Percentiles rank a stretch among this genome's conserved stretches.
Conservation (phyloP, 1,140 invertebrate species). For the Ostrea denselamellosa region DNA sequence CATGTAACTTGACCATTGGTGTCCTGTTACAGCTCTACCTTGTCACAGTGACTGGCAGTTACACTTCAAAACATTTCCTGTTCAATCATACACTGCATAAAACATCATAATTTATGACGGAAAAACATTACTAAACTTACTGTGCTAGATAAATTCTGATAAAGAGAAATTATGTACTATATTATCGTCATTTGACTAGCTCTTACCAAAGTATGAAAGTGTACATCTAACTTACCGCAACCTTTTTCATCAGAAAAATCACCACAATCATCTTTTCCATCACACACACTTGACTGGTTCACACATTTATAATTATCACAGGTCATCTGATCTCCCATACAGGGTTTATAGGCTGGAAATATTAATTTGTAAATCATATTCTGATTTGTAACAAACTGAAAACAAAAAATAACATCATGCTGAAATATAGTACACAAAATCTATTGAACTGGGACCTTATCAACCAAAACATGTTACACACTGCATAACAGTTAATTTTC, state of each 20-base stretch:
- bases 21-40: not conserved
- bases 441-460: too few species aligned
- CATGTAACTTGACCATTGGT: not conserved
- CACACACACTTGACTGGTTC: conserved; percentile 96
- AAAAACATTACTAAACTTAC: not conserved
- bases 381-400: not conserved
- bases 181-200: too few species aligned
- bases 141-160: too few species aligned
- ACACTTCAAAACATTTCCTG: conserved; percentile 2
- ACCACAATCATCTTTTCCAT: conserved; percentile 96
- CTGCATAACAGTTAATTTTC: too few species aligned
- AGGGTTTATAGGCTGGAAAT: conserved; percentile 82
- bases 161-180: too few species aligned
- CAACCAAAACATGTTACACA: too few species aligned
- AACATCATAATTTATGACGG: not conserved
- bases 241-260: conserved; percentile 93
- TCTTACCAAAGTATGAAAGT: too few species aligned
- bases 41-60: conserved; percentile 5
- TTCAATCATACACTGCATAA: not conserved
- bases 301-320: conserved; percentile 97
- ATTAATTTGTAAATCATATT: not conserved
- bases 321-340: conserved; percentile 91
- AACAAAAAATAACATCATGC: not conserved
- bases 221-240: conserved; percentile 61
- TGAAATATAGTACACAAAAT: too few species aligned